Evolutionary conservation across 30 jellyfish, hydroid and myxozoan genomes (phyloP).

Genomic region (Chironex yamaguchii): DNA sequence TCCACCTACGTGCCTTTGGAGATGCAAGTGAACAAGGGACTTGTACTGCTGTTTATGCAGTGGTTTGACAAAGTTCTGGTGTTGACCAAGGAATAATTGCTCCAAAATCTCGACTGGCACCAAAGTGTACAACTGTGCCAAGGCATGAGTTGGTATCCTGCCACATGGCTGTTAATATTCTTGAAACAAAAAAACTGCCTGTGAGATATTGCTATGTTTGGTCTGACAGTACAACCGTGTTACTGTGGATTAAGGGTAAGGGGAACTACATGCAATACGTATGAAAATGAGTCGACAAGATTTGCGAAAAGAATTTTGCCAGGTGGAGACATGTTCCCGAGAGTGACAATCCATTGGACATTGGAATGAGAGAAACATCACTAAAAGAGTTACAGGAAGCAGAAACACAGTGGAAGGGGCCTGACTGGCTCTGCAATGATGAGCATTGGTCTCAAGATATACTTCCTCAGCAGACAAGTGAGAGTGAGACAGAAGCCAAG

Average conservation of each 20-base stretch:
- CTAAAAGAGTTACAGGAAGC: neutral
- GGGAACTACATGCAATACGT: conserved; percentile 70
- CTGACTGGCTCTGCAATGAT: conserved; percentile 41
- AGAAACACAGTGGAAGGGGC: conserved; percentile 59
- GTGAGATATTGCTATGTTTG: conserved; percentile 27
- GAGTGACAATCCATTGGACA: conserved; percentile 55
- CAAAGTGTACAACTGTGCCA: conserved; percentile 72
- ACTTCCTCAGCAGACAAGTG: conserved; percentile 20
- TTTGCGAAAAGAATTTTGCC: conserved; percentile 31
- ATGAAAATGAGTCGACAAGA: conserved; percentile 53
- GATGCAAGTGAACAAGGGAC: conserved; percentile 79
- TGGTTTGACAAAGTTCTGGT: conserved; percentile 50
- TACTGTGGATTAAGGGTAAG: conserved; percentile 66
- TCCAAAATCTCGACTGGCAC: conserved; percentile 61
- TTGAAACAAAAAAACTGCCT: conserved; percentile 30
- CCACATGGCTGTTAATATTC: conserved; percentile 62
- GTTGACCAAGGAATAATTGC: conserved; percentile 38
- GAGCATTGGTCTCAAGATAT: conserved; percentile 47
- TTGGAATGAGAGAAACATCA: conserved; percentile 77
- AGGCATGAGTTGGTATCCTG: conserved; percentile 71
- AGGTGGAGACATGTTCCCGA: conserved; percentile 66
- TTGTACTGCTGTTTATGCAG: conserved; percentile 66
- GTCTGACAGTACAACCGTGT: conserved; percentile 77
- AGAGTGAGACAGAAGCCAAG: conserved; percentile 76
- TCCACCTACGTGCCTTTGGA: conserved; percentile 71